phyloP scores from a whole-genome alignment of 2,888 invertebrate genomes.

The Gnatocerus cornutus region DNA sequence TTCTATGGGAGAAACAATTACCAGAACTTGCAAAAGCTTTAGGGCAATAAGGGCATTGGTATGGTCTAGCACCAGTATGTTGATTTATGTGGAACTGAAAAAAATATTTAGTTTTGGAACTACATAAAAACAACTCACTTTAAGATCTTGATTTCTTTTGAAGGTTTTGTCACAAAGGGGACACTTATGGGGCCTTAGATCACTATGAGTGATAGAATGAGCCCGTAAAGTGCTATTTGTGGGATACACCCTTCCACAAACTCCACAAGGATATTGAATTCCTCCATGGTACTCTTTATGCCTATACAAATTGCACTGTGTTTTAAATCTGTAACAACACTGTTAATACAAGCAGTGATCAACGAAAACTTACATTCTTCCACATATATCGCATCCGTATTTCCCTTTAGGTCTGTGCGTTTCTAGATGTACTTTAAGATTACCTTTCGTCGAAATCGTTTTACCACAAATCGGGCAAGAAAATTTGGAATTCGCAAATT shows the following conservation, averaged over 20 bases:
- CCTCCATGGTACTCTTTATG: constrained; percentile 79
- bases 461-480: constrained; percentile 78
- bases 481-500: constrained; percentile 59
- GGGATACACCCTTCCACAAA: constrained; percentile 82
- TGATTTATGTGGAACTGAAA: constrained; percentile 83
- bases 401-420: constrained; percentile 77
- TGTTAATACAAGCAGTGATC: not conserved
- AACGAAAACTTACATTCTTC: constrained; percentile 76
- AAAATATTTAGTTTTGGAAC: constrained; percentile 9
- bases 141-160: constrained; percentile 83
- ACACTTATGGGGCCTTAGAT: constrained; percentile 80
- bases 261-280: constrained; percentile 76
- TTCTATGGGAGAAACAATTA: constrained; percentile 83
- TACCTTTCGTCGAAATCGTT: constrained; percentile 76
- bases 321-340: constrained; percentile 75
- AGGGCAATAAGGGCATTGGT: constrained; percentile 83
- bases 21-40: constrained; percentile 83
- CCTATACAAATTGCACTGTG: constrained; percentile 76
- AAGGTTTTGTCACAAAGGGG: constrained; percentile 81
- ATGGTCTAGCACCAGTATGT: constrained; percentile 83
- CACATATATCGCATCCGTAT: constrained; percentile 79
- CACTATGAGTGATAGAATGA: constrained; percentile 82
- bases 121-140: constrained; percentile 70
- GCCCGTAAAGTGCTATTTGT: constrained; percentile 80
- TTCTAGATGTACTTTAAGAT: constrained; percentile 78